Evolutionary conservation across 2,888 invertebrate genomes (phyloP).

Genomic region (Iphiclides podalirius): DNA sequence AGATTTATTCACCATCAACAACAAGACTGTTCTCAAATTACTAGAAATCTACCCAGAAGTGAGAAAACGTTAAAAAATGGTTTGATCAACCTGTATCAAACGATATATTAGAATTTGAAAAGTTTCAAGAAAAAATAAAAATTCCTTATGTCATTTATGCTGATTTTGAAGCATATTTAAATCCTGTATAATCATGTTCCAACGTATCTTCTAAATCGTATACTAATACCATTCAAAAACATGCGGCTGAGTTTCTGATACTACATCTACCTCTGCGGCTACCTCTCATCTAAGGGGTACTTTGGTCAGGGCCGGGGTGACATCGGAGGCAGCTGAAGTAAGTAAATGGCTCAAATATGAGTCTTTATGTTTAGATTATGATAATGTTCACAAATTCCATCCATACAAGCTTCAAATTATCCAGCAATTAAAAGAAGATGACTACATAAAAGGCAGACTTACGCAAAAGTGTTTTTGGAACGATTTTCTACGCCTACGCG

Average conservation of each 20-base stretch:
- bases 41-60: slow-evolving; percentile 25
- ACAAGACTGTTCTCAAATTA: slow-evolving; percentile 27
- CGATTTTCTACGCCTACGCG: slow-evolving; percentile 11
- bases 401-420: no score
- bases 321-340: no score
- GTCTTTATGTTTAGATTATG: no score
- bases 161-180: slow-evolving; percentile 18
- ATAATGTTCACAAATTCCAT: no score
- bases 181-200: slow-evolving; percentile 10
- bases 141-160: no score
- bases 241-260: slow-evolving; percentile 15
- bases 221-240: slow-evolving; percentile 29
- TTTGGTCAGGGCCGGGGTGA: no score
- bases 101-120: slow-evolving; percentile 25
- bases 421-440: slow-evolving; percentile 24
- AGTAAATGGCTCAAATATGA: no score
- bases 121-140: no score
- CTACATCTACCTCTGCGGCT: no score
- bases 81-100: slow-evolving; percentile 19
- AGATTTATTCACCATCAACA: slow-evolving; percentile 22
- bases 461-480: slow-evolving; percentile 17
- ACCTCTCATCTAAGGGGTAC: no score
- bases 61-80: slow-evolving; percentile 26
- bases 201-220: slow-evolving; percentile 29
- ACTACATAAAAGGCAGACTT: slow-evolving; percentile 15